Base-by-base conservation (phyloP, 2,888 invertebrate species). In the Microchrysa polita region DNA sequence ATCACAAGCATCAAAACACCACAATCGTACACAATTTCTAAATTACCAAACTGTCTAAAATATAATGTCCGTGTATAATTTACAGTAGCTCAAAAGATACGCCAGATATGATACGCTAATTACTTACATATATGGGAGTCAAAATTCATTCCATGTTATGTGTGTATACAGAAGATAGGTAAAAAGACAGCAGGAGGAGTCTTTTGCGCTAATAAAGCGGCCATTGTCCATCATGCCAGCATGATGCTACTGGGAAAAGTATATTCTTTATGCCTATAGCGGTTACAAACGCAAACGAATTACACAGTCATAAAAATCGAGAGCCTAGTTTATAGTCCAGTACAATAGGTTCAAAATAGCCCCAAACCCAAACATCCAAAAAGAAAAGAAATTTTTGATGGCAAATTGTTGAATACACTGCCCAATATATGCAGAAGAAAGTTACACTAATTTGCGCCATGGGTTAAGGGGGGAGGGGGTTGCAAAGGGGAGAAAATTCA, bases 61-160 rank as follows among this genome's bases (percentile, higher is more conserved):
- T 61, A 34, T 65, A 65, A 65, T 65, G 12, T 22, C 48, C 65
- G 65, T 65, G 22, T 44, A 44, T 65, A 65, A 65, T 65, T 65
- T 65, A 65, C 65, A 65, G 65, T 65, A 65, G 65, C 65, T 34
- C 42, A 48, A 10, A n/a, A 48, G 44, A 65, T 65, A 48, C n/a
- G 42, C 12, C 48, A 20, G 65, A 65, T 65, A 65, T 65, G 65
- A 65, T 44, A 65, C 65, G 65, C 65, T 65, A 44, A 65, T 65
- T 65, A 65, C 48, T 22, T 48, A 10, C 10, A 20, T 48, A 10
- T 2, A 20, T 7, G 48, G 12, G 27, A 48, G 48, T 12, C 42
- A 9, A 48, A 34, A 34, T 7, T 7, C 2, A 34, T 2, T 7
- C 27, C 27, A 34, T 34, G n/a, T n/a, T n/a, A n/a, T n/a, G 27